Evolutionary conservation across 2,113 vertebrate species (phyloP), one percentile per base, ranked within the genome.

Genomic region (Salvelinus fontinalis): DNA sequence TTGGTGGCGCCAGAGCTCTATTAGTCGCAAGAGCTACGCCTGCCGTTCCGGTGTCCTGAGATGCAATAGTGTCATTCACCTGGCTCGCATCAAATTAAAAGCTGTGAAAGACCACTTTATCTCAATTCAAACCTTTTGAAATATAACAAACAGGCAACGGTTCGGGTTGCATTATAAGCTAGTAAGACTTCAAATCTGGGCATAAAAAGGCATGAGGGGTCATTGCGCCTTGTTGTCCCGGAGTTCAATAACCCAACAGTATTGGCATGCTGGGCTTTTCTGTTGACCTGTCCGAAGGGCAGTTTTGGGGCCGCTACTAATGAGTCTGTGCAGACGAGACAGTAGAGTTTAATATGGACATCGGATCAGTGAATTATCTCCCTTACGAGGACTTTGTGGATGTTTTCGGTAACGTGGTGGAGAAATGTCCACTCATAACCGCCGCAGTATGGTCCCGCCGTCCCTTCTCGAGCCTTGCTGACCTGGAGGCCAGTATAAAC

Each of bases 361-460:
- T 95, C 0, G 59, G 54, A 2, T 29, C 74, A 3, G 84, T 95
- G 67, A 97, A 95, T 75, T 70, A 87, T 20, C 92, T 96, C 70
- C 83, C 87, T 60, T 96, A 92, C 0, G 91, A 95, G 54, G 93
- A 95, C 18, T 96, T 96, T 81, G 78, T 95, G 73, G 75, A 89
- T 20, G 67, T 92, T 85, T 95, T 96, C 20, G 94, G 94, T 2
- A 96, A 95, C 0, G 89, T 95, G 76, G 86, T 95, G 44, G 95
- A 96, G 81, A 94, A 88, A 79, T 95, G 93, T 73, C 95, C 95
- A 1, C 68, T 96, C 0, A 80, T 95, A 5, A 77, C 93, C 0
- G 95, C 94, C 0, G 92, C 95, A 0, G 87, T 96, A 48, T 95
- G 95, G 94, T 92, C 94, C 16, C 70, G 78, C 16, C 88, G 89